Evolutionary conservation across 30 jellyfish, hydroid and myxozoan genomes (phyloP), one percentile per base, ranked within the genome.

Genomic region (Pseudorhiza aurosa): DNA sequence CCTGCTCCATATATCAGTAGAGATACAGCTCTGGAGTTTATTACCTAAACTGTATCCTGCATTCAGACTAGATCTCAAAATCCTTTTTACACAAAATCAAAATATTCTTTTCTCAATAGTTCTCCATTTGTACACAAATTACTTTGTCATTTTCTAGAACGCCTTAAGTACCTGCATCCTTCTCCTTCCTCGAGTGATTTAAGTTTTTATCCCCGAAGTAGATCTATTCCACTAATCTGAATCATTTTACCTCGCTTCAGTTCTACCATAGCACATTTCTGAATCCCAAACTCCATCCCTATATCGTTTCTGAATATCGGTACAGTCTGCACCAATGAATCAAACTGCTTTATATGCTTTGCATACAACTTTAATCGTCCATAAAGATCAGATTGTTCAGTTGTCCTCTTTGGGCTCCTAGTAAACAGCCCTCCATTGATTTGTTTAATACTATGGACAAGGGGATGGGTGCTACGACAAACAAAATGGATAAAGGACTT

Each of bases 131-230:
- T 17, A 2, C 2, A 12, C 25, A 39, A 35, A 2, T 39, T 8
- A n/a, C 31, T 63, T 25, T 6, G 28, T 26, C 31, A 55, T 10
- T 63, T 30, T 51, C 53, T 50, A 28, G 31, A 22, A 72, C 42
- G 1, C 85, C 85, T n/a, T 25, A 78, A 32, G 75, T 78, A 78
- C 73, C 32, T 78, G 59, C 46, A 43, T 43, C 72, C 72, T n/a
- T 78, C 86, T 3, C 72, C 59, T 31, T 58, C 30, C 65, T 51
- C 90, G 28, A 60, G 42, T 10, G 68, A 24, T 46, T 36, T 76
- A 25, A 76, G 28, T 24, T 57, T 42, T 59, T 58, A 49, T 30
- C 70, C 89, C 60, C 17, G 29, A 24, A 62, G 87, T 74, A 21
- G 40, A 17, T 51, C 80, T 35, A 76, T 58, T 37, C 83, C 89